Base-by-base conservation (phyloP, 1,140 invertebrate species). In the Drosophila micromelanica region DNA sequence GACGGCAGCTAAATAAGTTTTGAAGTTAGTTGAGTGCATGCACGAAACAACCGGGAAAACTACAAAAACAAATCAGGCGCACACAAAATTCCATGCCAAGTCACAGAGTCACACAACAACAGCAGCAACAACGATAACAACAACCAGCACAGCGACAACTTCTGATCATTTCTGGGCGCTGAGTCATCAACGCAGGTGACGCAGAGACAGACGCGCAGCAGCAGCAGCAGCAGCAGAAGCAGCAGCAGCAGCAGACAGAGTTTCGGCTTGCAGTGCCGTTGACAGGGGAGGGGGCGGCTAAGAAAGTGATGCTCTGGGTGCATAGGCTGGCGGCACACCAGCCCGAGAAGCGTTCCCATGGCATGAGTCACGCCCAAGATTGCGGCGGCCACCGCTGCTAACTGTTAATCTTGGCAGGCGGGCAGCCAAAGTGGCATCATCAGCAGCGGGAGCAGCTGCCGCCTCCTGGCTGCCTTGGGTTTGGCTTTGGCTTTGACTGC, bases 131-230 rank as follows among this genome's bases (percentile, higher is more conserved):
- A 32, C 17, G 17, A 17, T 11, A 30, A 23, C 61, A 55, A 38
- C 63, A 42, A 32, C 32, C 48, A 40, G 35, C 32, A 52, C 27
- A 60, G 13, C 13, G 6, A 17, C 51, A 54, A 12, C 54, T 20
- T 32, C 17, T n/a, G 43, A 23, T 71, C 60, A 64, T 56, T 71
- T 35, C 43, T 64, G 43, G 37, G 68, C 43, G 61, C 17, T 71
- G 61, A 72, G 46, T 72, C 69, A 72, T 72, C 46, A 17, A 49
- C 30, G 69, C 52, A 72, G 61, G 69, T 72, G 61, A 72, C 69
- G 69, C 69, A 72, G 69, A 57, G 27, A 43, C 9, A 32, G 8
- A 23, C 42, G 20, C 48, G 49, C 20, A 11, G 38, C 37, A 11
- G 38, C 37, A 23, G 27, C 30, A 67, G 43, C 63, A 59, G n/a